Base-by-base conservation (phyloP, 2,888 invertebrate species). In the Ichneumoninae sp. region DNA sequence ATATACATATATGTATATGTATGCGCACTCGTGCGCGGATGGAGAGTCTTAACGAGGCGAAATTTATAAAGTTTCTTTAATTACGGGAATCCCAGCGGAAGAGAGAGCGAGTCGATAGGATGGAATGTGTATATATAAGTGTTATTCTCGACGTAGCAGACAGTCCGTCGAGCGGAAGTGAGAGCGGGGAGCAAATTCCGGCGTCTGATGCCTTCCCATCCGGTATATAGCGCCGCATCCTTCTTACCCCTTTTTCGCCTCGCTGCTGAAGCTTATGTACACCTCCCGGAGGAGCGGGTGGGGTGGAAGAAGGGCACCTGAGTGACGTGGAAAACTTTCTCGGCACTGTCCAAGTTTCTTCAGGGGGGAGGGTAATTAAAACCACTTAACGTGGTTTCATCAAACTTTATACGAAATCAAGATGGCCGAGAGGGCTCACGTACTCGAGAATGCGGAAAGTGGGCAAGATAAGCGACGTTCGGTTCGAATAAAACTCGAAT, bases 361-460 rank as follows among this genome's bases (percentile, higher is more conserved):
- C 87, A 4, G 16, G 44, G 13, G 44, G 4, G 60, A 3, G 88
- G 90, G 87, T 90, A 90, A 90, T 90, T 90, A 90, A 90, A 90
- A 90, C 86, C 88, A 88, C 88, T 90, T 90, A 90, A 90, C 89
- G 88, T 80, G 86, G 85, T 89, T 87, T 87, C 85, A 86, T 84
- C 86, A 85, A 90, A 89, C 89, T 88, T 88, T 85, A 44, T 44
- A 84, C 86, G 88, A 88, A 88, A 89, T 88, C 86, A 81, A 81
- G 82, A 83, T 76, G 82, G 75, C 78, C 57, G 84, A 87, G 83
- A 85, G 83, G 36, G 22, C 60, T 16, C 66, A 76, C 40, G 40
- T 75, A 22, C 13, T 10, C 19, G 13, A 33, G 3, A 52, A 36
- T 52, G 50, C 30, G 16, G 52, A 52, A 19, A 52, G 52, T 16